phyloP scores from a whole-genome alignment of 2,797 vertebrate species.

The Eulemur rubriventer region DNA sequence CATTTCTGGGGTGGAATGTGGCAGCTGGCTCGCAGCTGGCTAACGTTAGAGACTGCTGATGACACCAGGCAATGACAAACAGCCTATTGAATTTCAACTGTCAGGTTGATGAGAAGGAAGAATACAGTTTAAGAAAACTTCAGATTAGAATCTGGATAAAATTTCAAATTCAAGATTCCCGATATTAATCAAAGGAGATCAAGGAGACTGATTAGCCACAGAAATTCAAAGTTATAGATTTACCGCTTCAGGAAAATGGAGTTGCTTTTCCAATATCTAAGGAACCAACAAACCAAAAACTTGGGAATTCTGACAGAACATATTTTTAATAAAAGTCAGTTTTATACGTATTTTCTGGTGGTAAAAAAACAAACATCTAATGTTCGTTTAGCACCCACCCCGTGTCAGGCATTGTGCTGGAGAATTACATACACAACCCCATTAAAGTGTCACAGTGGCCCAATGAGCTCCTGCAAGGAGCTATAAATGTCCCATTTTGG shows the following conservation, averaged over 20 bases:
- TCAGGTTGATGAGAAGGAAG: conserved; percentile 4
- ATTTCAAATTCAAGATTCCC: conserved; percentile 1
- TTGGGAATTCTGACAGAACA: background rate
- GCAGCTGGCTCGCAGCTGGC: conserved; percentile 31
- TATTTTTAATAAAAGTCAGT: conserved; percentile 27
- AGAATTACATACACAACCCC: background rate
- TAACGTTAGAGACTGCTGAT: background rate
- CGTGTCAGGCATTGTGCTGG: background rate
- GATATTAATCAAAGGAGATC: background rate
- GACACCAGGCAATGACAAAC: conserved; percentile 38
- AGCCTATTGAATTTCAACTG: conserved; percentile 53
- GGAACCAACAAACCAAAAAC: conserved; percentile 26
- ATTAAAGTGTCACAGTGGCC: background rate
- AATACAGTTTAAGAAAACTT: background rate
- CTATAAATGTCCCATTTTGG: background rate
- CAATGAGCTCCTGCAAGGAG: background rate
- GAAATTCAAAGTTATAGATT: conserved; percentile 4
- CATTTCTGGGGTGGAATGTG: conserved; percentile 36
- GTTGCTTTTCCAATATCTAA: background rate
- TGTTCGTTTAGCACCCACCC: background rate
- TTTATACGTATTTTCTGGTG: background rate
- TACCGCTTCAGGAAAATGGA: background rate
- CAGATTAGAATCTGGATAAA: conserved; percentile 19
- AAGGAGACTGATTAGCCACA: conserved; percentile 31
- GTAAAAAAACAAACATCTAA: background rate